Conservation (phyloP, 1,140 invertebrate species). For the Pollicipes pollicipes region DNA sequence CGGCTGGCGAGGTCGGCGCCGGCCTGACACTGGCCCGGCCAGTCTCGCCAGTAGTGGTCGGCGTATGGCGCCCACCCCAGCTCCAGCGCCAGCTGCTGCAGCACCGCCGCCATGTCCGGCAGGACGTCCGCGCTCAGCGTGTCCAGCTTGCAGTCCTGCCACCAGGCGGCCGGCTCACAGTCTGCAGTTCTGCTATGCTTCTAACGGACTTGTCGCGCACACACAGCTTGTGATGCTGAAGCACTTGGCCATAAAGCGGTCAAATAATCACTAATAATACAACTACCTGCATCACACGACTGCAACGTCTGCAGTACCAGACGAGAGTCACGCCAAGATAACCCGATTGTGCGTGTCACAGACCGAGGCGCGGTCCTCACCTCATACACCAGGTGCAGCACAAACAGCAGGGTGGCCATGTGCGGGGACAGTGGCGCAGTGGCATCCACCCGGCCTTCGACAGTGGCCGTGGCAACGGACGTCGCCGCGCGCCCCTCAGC, state of each 20-base stretch:
- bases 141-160: slow-evolving; percentile 53
- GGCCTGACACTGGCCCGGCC: neutral
- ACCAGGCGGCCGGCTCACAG: too few relatives aligned
- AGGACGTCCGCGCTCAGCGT: slow-evolving; percentile 46
- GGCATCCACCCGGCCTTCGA: slow-evolving; percentile 37
- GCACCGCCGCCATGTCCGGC: slow-evolving; percentile 44
- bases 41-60: slow-evolving; percentile 66
- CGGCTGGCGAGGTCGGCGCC: neutral
- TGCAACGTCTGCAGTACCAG: too few relatives aligned
- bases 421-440: slow-evolving; percentile 51
- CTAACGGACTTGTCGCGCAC: too few relatives aligned
- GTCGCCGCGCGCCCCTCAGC: slow-evolving; percentile 22
- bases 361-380: too few relatives aligned
- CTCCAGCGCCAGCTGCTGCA: slow-evolving; percentile 61
- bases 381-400: slow-evolving; percentile 75
- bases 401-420: slow-evolving; percentile 52
- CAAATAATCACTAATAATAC: too few relatives aligned
- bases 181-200: too few relatives aligned
- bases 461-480: slow-evolving; percentile 23
- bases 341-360: too few relatives aligned
- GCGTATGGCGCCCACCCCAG: slow-evolving; percentile 49
- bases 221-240: too few relatives aligned
- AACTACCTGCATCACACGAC: too few relatives aligned
- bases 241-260: too few relatives aligned
- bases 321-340: too few relatives aligned